These are phyloP conservation scores for Xanthorhoe designata DNA, from an alignment of 2,888 invertebrate genomes.

Conservation along the genomic window DNA sequence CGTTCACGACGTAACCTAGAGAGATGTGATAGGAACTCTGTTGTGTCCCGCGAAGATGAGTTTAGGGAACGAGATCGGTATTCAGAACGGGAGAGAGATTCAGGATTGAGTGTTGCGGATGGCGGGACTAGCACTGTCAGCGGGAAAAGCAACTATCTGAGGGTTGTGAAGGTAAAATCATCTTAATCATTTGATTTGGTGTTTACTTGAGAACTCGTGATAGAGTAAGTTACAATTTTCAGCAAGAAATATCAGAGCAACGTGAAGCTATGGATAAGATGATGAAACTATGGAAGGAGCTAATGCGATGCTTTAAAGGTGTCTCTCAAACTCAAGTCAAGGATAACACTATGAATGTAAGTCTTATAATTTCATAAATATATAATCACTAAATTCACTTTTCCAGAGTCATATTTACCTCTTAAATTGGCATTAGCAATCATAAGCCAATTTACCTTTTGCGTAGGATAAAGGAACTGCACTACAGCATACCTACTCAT, in stretches of 20 bases:
- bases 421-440: too few relatives aligned
- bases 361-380: slow-evolving; percentile 2
- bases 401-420: too few relatives aligned
- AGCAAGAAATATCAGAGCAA: slow-evolving; percentile 81
- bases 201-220: neutral
- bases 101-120: slow-evolving; percentile 75
- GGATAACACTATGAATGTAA: slow-evolving; percentile 62
- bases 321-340: slow-evolving; percentile 64
- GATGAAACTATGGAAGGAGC: slow-evolving; percentile 81
- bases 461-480: too few relatives aligned
- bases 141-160: slow-evolving; percentile 73
- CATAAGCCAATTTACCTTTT: too few relatives aligned
- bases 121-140: slow-evolving; percentile 74
- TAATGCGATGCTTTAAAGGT: slow-evolving; percentile 80
- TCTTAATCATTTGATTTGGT: neutral
- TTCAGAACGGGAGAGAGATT: slow-evolving; percentile 75
- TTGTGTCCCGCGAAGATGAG: slow-evolving; percentile 70
- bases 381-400: neutral
- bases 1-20: slow-evolving; percentile 59
- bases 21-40: slow-evolving; percentile 66
- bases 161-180: slow-evolving; percentile 71
- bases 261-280: slow-evolving; percentile 81
- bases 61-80: slow-evolving; percentile 64
- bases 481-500: too few relatives aligned
- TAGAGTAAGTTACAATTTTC: slow-evolving; percentile 25